Evolutionary conservation across 2,888 invertebrate genomes (phyloP).

Genomic region (Scaptomyza cyrtandrae): DNA sequence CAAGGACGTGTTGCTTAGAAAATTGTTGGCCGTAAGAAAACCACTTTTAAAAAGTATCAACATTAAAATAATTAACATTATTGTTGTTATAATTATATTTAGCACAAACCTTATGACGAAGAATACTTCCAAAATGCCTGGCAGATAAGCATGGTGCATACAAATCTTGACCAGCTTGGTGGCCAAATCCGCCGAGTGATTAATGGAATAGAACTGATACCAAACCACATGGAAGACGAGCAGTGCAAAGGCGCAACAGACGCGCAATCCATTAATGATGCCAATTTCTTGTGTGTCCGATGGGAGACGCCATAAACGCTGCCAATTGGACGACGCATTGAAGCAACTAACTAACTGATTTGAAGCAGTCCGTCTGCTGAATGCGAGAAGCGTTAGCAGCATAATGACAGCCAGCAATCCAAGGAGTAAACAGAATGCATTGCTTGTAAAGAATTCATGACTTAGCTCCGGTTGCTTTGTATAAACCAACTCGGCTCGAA

Average conservation of each 20-base stretch:
- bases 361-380: neutral
- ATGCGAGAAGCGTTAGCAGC: conserved; percentile 30
- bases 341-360: conserved; percentile 39
- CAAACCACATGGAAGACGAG: conserved; percentile 39
- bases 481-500: conserved; percentile 32
- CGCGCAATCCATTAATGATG: conserved; percentile 54
- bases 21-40: conserved; percentile 51
- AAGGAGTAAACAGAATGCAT: conserved; percentile 7
- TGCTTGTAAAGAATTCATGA: conserved; percentile 10
- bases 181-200: conserved; percentile 17
- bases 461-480: conserved; percentile 34
- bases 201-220: conserved; percentile 31
- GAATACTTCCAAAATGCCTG: conserved; percentile 45
- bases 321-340: conserved; percentile 43
- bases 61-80: neutral
- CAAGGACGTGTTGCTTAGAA: conserved; percentile 33
- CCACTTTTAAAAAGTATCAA: conserved; percentile 31
- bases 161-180: conserved; percentile 2
- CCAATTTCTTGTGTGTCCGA: conserved; percentile 36
- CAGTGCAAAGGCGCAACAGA: conserved; percentile 31
- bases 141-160: conserved; percentile 14
- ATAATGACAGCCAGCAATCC: neutral
- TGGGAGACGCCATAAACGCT: conserved; percentile 17
- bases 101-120: conserved; percentile 48
- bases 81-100: too few relatives aligned